Base-by-base conservation (phyloP, 92 coral and sea anemone species). In the Paragorgia papillata region DNA sequence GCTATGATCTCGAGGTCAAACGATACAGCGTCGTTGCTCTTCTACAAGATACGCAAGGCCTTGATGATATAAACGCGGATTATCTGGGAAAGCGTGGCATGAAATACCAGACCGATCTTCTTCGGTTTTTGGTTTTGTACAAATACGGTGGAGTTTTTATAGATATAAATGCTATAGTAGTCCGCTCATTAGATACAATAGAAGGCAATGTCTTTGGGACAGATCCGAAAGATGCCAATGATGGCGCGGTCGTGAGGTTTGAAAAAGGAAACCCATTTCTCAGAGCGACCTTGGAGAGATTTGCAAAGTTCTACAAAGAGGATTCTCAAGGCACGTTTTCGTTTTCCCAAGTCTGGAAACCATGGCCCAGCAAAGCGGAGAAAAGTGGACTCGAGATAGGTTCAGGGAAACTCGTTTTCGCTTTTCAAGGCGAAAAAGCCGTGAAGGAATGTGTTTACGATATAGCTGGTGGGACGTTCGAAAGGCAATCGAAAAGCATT, bases 141-240 rank as follows among this genome's bases (percentile, higher is more conserved):
- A 78, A 46, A 78, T 53, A 24, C 27, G 84, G 84, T 5, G 84
- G 84, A 15, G 54, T 67, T 0, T 79, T 44, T 31, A 14, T 79
- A 50, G 77, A 79, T 54, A 65, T 66, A 17, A 66, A 53, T 44
- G 75, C 19, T 12, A 62, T 76, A 19, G 7, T 76, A 20, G 59
- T 76, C 9, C 73, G 73, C 1, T 26, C 82, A 17, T n/a, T 76
- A 17, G 21, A 43, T 17, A 35, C 61, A 8, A 21, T 76, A 15
- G 44, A 33, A 9, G 55, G 30, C 12, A 76, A 76, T 62, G 62
- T 62, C n/a, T 31, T 76, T 0, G 73, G 35, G 12, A 35, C 41
- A 26, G 41, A 76, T 25, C 1, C 12, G 2, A 56, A 62, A 18
- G 20, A 26, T 44, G 26, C 56, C 19, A 24, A 24, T 18, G 26